phyloP scores from a whole-genome alignment of 1,140 invertebrate genomes.

The Lysiphlebus fabarum region DNA sequence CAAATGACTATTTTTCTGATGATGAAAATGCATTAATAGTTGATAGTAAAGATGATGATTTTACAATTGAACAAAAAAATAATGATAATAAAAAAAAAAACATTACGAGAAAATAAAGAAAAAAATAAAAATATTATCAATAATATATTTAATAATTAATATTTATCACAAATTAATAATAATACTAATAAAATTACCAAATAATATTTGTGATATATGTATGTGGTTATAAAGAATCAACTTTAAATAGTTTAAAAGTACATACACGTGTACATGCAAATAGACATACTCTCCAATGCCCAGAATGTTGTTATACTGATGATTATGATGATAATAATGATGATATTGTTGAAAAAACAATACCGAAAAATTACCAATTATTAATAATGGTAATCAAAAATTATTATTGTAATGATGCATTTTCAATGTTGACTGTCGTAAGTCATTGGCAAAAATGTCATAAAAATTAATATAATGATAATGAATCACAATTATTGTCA shows the following conservation, averaged over 20 bases:
- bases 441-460: conserved; percentile 2
- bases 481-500: not conserved
- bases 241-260: conserved; percentile 36
- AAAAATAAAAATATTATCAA: too few relatives aligned
- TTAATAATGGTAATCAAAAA: not conserved
- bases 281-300: conserved; percentile 36
- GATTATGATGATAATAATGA: conserved; percentile 28
- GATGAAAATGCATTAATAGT: conserved; percentile 30
- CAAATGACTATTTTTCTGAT: not conserved
- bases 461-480: not conserved
- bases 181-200: not conserved
- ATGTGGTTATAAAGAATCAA: conserved; percentile 42
- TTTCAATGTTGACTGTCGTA: not conserved
- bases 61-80: conserved; percentile 1
- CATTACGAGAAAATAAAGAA: not conserved
- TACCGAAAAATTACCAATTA: not conserved
- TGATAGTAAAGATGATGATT: conserved; percentile 31
- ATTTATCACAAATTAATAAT: too few relatives aligned
- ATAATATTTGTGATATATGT: conserved; percentile 34
- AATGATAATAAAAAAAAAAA: not conserved
- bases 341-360: conserved; percentile 31
- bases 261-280: conserved; percentile 40
- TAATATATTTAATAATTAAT: too few relatives aligned
- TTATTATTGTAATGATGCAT: conserved; percentile 32
- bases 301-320: conserved; percentile 40